These are phyloP conservation scores for Mormyrops attenuatus DNA, from an alignment of 2,797 vertebrate genomes.

Conservation along the genomic window DNA sequence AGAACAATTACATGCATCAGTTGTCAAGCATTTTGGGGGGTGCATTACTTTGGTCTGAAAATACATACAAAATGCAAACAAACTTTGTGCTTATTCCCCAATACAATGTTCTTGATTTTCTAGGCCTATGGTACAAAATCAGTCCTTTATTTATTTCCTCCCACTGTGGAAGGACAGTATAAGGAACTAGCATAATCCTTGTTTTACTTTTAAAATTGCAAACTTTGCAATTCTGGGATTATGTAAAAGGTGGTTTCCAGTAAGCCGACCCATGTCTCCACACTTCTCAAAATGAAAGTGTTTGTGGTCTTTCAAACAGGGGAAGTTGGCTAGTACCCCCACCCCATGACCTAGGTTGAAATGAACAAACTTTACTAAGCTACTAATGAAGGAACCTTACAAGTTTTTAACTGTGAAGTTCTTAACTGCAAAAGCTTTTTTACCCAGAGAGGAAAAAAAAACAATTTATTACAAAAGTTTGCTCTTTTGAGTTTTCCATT, in stretches of 20 bases:
- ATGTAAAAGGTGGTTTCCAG: background rate
- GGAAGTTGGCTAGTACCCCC: background rate
- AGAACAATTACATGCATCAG: too few relatives aligned
- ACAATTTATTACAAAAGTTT: background rate
- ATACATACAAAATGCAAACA: too few relatives aligned
- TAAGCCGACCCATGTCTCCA: background rate
- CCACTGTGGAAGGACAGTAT: background rate
- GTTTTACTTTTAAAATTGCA: background rate
- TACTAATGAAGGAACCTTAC: background rate
- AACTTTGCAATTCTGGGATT: background rate
- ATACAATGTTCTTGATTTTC: background rate
- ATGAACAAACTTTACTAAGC: slow-evolving; percentile 14
- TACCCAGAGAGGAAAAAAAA: background rate
- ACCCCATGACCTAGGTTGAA: background rate
- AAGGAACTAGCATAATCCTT: background rate
- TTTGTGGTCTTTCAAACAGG: slow-evolving; percentile 29
- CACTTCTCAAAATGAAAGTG: slow-evolving; percentile 37
- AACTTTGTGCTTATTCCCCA: background rate
- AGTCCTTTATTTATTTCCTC: background rate
- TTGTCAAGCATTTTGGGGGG: too few relatives aligned
- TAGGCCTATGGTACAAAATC: background rate
- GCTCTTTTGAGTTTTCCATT: background rate
- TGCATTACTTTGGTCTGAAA: too few relatives aligned
- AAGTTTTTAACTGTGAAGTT: background rate
- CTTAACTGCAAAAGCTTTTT: background rate